These are phyloP conservation scores for Planiliza haematocheilus DNA, from an alignment of 2,113 vertebrate species.

Conservation along the genomic window DNA sequence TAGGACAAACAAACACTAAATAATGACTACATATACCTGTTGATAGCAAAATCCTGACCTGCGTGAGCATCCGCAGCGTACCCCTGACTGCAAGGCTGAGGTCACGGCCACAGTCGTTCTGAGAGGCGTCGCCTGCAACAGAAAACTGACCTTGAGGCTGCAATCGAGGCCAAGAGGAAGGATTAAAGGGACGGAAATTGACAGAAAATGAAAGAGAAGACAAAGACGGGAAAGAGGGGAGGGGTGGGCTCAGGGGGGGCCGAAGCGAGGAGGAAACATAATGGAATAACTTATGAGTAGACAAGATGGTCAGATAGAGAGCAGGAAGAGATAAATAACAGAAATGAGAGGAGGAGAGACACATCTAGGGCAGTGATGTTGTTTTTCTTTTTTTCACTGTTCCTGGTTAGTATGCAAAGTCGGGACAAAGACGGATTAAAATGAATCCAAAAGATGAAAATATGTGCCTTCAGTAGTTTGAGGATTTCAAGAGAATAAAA, in stretches of 20 bases:
- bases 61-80: background rate
- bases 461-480: slow-evolving; percentile 8
- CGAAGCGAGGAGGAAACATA: slow-evolving; percentile 32
- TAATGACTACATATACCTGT: background rate
- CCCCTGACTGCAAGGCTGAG: slow-evolving; percentile 8
- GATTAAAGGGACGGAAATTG: slow-evolving; percentile 39
- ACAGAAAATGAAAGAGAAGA: slow-evolving; percentile 32
- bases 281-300: slow-evolving; percentile 63
- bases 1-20: slow-evolving; percentile 35
- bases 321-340: slow-evolving; percentile 49
- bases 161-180: slow-evolving; percentile 6
- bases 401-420: slow-evolving; percentile 12
- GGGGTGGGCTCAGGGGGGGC: slow-evolving; percentile 8
- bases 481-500: slow-evolving; percentile 26
- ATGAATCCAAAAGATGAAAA: slow-evolving; percentile 37
- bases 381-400: background rate
- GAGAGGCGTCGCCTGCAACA: background rate
- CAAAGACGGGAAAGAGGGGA: slow-evolving; percentile 18
- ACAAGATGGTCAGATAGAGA: slow-evolving; percentile 61
- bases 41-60: background rate
- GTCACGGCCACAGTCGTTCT: slow-evolving; percentile 1
- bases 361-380: slow-evolving; percentile 35
- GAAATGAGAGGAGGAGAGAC: slow-evolving; percentile 29
- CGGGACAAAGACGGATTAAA: slow-evolving; percentile 40
- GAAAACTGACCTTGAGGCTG: slow-evolving; percentile 56